A percentile compares a stretch with the other conserved stretches of the same genome.
Evolutionary conservation across 2,113 vertebrate species (phyloP).

Genomic region (Eolophus roseicapilla): DNA sequence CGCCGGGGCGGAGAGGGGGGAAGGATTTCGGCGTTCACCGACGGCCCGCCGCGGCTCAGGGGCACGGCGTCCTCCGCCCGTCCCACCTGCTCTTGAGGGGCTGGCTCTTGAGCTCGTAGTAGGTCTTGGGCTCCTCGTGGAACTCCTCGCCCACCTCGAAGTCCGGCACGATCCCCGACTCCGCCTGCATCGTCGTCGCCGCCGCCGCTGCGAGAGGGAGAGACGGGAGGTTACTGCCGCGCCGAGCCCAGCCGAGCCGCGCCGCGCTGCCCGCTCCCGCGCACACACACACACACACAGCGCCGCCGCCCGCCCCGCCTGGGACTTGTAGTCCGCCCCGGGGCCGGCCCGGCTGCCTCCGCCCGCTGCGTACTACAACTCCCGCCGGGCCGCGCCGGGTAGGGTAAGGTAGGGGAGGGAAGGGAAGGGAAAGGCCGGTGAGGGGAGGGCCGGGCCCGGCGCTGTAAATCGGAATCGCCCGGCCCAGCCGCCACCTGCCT

Average conservation of each 20-base stretch:
- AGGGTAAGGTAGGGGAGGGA: background rate
- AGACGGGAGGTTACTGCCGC: background rate
- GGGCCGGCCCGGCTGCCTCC: background rate
- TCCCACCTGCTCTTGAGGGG: conserved; percentile 90
- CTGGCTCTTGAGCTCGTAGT: conserved; percentile 96
- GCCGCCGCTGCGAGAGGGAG: background rate
- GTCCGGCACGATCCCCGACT: conserved; percentile 94
- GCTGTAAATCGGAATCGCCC: background rate
- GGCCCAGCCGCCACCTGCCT: background rate
- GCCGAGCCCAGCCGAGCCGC: background rate
- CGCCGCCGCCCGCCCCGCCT: background rate
- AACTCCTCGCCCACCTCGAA: conserved; percentile 93
- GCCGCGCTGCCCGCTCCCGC: background rate
- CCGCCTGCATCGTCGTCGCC: conserved; percentile 85
- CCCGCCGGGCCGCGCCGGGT: conserved; percentile 59
- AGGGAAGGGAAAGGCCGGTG: background rate
- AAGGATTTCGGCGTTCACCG: background rate
- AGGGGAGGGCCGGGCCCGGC: background rate
- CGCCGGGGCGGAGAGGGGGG: background rate
- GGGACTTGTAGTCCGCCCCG: conserved; percentile 62
- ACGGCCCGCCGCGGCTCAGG: background rate
- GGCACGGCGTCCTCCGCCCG: background rate
- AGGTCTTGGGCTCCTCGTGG: conserved; percentile 93
- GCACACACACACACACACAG: background rate
- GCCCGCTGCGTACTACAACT: conserved; percentile 63